Conservation (phyloP, 2,113 vertebrate genomes). For the Dolichotis patagonum region DNA sequence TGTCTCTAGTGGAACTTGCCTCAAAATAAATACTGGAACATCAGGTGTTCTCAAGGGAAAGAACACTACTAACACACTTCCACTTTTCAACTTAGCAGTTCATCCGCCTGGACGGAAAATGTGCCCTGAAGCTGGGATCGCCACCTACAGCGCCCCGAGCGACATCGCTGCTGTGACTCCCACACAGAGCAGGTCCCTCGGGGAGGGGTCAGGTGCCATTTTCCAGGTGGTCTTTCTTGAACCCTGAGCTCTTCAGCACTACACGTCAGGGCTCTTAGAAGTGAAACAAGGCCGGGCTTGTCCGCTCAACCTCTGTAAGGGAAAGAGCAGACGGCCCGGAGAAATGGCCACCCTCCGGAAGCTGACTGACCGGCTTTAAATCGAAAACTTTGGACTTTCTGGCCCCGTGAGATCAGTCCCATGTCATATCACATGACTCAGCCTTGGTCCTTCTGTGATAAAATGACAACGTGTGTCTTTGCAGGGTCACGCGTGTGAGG, state of each 20-base stretch:
- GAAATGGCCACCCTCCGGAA: background rate
- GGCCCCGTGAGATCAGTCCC: background rate
- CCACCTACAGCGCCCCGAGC: rapidly evolving
- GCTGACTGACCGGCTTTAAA: too few relatives aligned
- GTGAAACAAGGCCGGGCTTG: rapidly evolving
- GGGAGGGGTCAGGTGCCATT: rapidly evolving
- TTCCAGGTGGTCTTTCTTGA: background rate
- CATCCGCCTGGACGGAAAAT: rapidly evolving
- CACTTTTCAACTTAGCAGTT: background rate
- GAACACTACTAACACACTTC: background rate
- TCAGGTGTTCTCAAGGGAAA: background rate
- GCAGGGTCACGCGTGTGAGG: rapidly evolving
- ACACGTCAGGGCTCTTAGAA: background rate
- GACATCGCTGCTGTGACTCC: rapidly evolving
- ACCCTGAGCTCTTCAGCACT: background rate
- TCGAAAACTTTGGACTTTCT: background rate
- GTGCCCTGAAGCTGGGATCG: rapidly evolving
- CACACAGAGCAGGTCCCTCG: rapidly evolving
- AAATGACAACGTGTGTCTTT: rapidly evolving
- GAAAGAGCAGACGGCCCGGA: background rate
- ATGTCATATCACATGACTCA: background rate
- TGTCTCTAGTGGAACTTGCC: background rate
- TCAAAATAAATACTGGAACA: background rate
- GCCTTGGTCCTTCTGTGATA: too few relatives aligned
- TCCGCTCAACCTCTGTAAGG: background rate